These are phyloP conservation scores for Tragelaphus scriptus DNA, from an alignment of 2,113 vertebrate species.

Conservation along the genomic window DNA sequence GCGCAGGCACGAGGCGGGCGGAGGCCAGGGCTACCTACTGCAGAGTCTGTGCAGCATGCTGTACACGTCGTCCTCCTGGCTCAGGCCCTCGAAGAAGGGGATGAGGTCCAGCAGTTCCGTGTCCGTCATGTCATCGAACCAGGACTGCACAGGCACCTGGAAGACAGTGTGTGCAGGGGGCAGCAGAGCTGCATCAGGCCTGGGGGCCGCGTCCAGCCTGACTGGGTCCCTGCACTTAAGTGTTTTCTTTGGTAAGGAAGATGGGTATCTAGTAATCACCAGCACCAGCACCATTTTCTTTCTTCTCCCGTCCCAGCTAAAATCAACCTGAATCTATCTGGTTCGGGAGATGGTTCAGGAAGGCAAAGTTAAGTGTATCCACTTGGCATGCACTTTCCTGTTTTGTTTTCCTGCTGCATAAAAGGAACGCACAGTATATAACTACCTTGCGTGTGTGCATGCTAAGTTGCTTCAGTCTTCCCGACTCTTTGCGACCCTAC, in stretches of 20 bases:
- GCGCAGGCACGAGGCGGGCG: neutral
- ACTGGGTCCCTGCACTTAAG: fast-evolving
- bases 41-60: conserved; percentile 91
- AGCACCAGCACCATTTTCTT: neutral
- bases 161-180: neutral
- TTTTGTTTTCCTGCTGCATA: neutral
- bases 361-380: neutral
- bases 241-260: neutral
- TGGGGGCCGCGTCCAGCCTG: neutral
- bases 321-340: neutral
- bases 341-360: neutral
- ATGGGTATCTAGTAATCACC: neutral
- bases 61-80: conserved; percentile 94
- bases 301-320: neutral
- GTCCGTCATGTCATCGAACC: conserved; percentile 98
- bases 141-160: conserved; percentile 98
- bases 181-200: fast-evolving
- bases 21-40: conserved; percentile 90
- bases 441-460: neutral
- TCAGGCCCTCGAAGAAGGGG: conserved; percentile 96
- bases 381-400: neutral
- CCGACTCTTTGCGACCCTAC: neutral
- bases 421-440: neutral
- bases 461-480: neutral
- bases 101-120: conserved; percentile 97